phyloP scores from a whole-genome alignment of 2,888 invertebrate species.

The Ophion slaviceki region DNA sequence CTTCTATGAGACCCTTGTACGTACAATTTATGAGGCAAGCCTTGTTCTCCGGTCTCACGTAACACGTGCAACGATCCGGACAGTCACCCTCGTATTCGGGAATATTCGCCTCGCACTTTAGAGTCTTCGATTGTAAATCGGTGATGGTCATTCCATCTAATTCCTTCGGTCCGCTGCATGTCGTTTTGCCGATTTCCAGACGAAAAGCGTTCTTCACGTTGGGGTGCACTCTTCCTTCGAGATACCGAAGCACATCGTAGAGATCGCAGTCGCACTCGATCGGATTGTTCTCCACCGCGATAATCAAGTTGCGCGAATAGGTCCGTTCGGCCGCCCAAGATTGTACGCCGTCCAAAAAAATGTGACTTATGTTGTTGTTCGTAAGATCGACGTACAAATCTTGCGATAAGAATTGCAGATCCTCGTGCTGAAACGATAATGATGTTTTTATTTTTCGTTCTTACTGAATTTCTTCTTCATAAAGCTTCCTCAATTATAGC shows the following conservation, averaged over 20 bases:
- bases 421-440: conserved; percentile 65
- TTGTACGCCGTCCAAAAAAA: conserved; percentile 81
- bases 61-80: conserved; percentile 85
- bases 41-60: conserved; percentile 83
- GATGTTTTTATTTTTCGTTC: too few species aligned
- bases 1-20: conserved; percentile 81
- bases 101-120: conserved; percentile 84
- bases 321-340: conserved; percentile 72
- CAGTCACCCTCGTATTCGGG: conserved; percentile 80
- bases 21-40: conserved; percentile 86
- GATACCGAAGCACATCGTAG: conserved; percentile 85
- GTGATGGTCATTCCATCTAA: conserved; percentile 76
- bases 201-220: conserved; percentile 80
- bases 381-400: conserved; percentile 84
- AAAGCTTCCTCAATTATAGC: too few species aligned
- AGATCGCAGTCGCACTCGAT: conserved; percentile 87
- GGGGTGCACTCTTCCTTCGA: conserved; percentile 83
- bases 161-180: conserved; percentile 83
- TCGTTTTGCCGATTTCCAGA: conserved; percentile 82
- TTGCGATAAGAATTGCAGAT: conserved; percentile 76
- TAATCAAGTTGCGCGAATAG: conserved; percentile 74
- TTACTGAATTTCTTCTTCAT: too few species aligned
- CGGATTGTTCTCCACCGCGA: conserved; percentile 86
- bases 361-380: conserved; percentile 85
- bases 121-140: conserved; percentile 82